phyloP scores from a whole-genome alignment of 1,140 invertebrate genomes.

The Penaeus indicus region DNA sequence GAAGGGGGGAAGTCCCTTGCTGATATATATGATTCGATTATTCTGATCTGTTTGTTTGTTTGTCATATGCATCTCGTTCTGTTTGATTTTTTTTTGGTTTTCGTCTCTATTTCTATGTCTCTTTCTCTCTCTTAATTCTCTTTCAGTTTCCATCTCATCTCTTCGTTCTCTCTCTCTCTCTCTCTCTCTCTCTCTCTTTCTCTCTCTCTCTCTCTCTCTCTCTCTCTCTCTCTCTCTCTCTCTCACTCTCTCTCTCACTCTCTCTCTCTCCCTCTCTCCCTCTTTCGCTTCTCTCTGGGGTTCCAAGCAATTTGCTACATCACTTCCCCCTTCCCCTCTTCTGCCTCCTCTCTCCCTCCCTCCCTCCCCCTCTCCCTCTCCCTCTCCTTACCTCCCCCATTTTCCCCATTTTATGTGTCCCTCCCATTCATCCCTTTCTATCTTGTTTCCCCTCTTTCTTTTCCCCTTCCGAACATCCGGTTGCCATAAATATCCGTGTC shows the following conservation, averaged over 20 bases:
- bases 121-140: neutral
- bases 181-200: slow-evolving; percentile 9
- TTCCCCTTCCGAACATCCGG: slow-evolving; percentile 34
- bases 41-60: too few species aligned
- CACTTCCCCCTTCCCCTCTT: neutral
- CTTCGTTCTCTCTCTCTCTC: neutral
- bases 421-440: slow-evolving; percentile 25
- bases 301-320: neutral
- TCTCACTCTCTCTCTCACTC: slow-evolving; percentile 2
- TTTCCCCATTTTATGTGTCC: neutral
- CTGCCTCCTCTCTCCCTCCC: neutral
- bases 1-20: too few species aligned
- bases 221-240: slow-evolving; percentile 8
- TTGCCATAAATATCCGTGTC: slow-evolving; percentile 33
- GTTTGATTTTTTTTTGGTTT: neutral
- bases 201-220: neutral
- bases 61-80: neutral
- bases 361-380: neutral
- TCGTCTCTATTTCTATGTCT: neutral
- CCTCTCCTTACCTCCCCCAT: neutral
- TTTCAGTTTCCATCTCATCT: neutral
- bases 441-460: slow-evolving; percentile 20
- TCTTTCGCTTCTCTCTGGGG: neutral
- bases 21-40: too few species aligned
- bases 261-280: slow-evolving; percentile 12